Base-by-base conservation (phyloP, 2,888 invertebrate genomes). In the Nemapogon koenigi region DNA sequence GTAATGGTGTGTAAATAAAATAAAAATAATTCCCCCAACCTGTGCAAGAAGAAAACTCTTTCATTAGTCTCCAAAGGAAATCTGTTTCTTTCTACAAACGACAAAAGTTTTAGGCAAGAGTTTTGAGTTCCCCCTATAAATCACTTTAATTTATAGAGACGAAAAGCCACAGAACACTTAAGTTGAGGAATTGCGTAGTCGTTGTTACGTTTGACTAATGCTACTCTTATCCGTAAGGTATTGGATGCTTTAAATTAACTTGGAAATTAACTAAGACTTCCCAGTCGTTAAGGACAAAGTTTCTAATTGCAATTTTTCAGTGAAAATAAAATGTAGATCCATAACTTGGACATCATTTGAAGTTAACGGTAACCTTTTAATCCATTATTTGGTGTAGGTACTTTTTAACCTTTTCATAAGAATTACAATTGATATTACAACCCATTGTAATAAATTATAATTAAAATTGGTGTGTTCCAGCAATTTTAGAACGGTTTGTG, bases 131-230 rank as follows among this genome's bases (percentile, higher is more conserved):
- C 53, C 53, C 53, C 53, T 59, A 72, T 73, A 73, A 73, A 72
- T 73, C 71, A 71, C 63, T 59, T 64, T 66, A 71, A 72, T 71
- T 71, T 71, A 72, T 69, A 61, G 63, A 70, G 66, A 70, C 62
- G 66, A 64, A 65, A 61, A 48, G 40, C 56, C 59, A 43, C 48
- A 48, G 57, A 58, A 57, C 57, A 61, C 59, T 64, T 59, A 50
- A 63, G 55, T 65, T 55, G 50, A 43, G 44, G 55, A 55, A 55
- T 57, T 57, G 53, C 49, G 51, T 48, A 39, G 51, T 52, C 44
- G 55, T 57, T 53, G 58, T 66, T 61, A 62, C 52, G 50, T 52
- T 54, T 65, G 67, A 64, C 59, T 62, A 62, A 70, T 68, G 64
- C 50, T 52, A 18, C 38, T 53, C 42, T 49, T 47, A 54, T 44